These are phyloP conservation scores for Cephus spinipes DNA, from an alignment of 2,888 invertebrate species.

Conservation along the genomic window DNA sequence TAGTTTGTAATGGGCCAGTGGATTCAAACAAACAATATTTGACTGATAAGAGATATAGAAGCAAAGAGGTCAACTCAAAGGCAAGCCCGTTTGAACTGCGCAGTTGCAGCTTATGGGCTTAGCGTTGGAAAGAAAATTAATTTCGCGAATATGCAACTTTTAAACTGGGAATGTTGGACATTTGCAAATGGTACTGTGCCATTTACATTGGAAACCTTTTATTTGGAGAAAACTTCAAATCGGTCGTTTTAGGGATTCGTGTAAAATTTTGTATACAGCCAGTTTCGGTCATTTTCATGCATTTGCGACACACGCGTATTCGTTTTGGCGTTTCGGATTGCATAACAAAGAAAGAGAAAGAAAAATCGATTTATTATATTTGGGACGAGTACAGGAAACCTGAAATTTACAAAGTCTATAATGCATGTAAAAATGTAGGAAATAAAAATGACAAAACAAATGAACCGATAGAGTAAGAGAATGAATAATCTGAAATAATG, in stretches of 20 bases:
- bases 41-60: too few species aligned
- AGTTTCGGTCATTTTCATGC: background rate
- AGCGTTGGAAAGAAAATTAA: too few species aligned
- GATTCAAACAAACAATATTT: too few species aligned
- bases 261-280: too few species aligned
- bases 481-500: too few species aligned
- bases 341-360: background rate
- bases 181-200: background rate
- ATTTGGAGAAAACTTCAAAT: background rate
- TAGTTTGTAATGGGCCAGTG: too few species aligned
- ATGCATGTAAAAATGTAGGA: background rate
- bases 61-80: too few species aligned
- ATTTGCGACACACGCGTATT: background rate
- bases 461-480: background rate
- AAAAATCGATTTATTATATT: constrained; percentile 9
- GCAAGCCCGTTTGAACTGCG: too few species aligned
- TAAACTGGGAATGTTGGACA: background rate
- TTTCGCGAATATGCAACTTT: too few species aligned
- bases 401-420: background rate
- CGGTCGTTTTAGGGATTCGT: background rate
- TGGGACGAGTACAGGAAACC: too few species aligned
- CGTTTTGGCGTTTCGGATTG: background rate
- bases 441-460: background rate
- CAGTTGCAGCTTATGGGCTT: too few species aligned
- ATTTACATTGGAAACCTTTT: background rate